Evolutionary conservation across 1,140 invertebrate species (phyloP).

Genomic region (Bombyx mori): ASM3026992v2 NC_085133.1:4225001-4225500

Average conservation of each 20-base stretch:
- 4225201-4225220: conserved; percentile 55
- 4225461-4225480: too few relatives aligned
- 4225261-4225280: conserved; percentile 56
- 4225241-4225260: conserved; percentile 50
- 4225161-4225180: conserved; percentile 39
- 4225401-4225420: too few relatives aligned
- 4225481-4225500: too few relatives aligned
- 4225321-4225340: conserved; percentile 59
- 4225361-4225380: conserved; percentile 39
- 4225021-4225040: too few relatives aligned
- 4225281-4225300: conserved; percentile 46
- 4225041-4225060: too few relatives aligned
- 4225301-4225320: conserved; percentile 54
- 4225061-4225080: too few relatives aligned
- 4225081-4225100: neutral
- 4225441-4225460: too few relatives aligned
- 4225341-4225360: conserved; percentile 56
- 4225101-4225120: conserved; percentile 24
- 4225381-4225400: conserved; percentile 75
- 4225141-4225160: conserved; percentile 31
- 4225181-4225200: conserved; percentile 37
- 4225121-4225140: conserved; percentile 27
- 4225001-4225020: too few relatives aligned
- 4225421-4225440: too few relatives aligned
- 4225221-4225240: conserved; percentile 41